Percentiles rank a stretch among this genome's conserved stretches.
These are phyloP conservation scores for Otocyon megalotis DNA, from an alignment of 2,113 vertebrate genomes.

Conservation along the genomic window DNA sequence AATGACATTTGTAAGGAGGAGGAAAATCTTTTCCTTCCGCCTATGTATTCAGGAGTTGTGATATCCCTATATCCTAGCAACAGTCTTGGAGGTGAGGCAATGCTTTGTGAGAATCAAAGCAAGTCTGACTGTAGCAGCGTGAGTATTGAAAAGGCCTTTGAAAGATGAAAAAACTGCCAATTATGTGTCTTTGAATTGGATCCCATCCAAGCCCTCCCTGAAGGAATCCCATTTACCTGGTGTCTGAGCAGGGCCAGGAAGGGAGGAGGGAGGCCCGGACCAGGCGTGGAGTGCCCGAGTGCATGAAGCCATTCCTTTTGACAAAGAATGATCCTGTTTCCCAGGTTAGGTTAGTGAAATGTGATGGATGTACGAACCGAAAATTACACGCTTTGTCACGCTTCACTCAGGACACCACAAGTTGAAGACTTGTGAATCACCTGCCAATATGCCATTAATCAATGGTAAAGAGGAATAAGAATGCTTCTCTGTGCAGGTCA, in stretches of 20 bases:
- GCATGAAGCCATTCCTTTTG: not conserved
- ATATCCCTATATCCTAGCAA: conserved; percentile 83
- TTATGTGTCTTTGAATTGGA: conserved; percentile 81
- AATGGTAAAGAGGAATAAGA: conserved; percentile 38
- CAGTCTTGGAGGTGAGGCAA: conserved; percentile 81
- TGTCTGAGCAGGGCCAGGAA: conserved; percentile 47
- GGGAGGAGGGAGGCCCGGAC: conserved; percentile 24
- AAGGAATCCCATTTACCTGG: conserved; percentile 70
- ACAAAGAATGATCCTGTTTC: conserved; percentile 46
- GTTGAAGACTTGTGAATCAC: conserved; percentile 48
- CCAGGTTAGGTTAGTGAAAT: conserved; percentile 58
- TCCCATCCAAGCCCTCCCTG: conserved; percentile 71
- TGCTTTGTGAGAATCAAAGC: conserved; percentile 80
- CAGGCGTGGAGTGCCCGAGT: not conserved
- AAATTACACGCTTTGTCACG: conserved; percentile 36
- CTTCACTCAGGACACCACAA: conserved; percentile 5
- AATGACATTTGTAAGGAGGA: conserved; percentile 76
- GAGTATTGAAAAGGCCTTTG: conserved; percentile 80
- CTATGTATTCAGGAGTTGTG: conserved; percentile 77
- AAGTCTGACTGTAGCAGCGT: conserved; percentile 74
- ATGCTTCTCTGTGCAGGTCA: conserved; percentile 21
- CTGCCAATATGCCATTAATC: conserved; percentile 44
- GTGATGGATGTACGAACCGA: conserved; percentile 4
- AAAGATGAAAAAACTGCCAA: conserved; percentile 81
- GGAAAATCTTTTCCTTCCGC: conserved; percentile 76